Evolutionary conservation across 1,140 invertebrate species (phyloP).

Genomic region (Drosophila kohkoa): DNA sequence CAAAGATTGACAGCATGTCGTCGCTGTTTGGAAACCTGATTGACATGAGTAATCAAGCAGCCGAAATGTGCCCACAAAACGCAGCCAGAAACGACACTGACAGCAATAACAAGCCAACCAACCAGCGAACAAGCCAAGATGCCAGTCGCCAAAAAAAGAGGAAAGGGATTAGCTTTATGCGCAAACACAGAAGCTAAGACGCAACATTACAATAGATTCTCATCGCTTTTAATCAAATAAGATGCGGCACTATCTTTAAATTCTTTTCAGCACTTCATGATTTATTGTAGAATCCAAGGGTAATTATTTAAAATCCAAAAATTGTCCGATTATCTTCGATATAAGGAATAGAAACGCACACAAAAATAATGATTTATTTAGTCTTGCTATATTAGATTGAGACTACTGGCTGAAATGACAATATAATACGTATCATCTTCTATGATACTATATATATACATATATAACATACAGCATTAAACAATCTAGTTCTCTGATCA

Average conservation of each 20-base stretch:
- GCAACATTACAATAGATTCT: slow-evolving; percentile 9
- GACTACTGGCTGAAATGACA: too few relatives aligned
- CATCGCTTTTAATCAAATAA: slow-evolving; percentile 22
- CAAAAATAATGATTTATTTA: too few relatives aligned
- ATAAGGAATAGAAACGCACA: too few relatives aligned
- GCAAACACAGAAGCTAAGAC: background rate
- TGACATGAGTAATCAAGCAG: slow-evolving; percentile 83
- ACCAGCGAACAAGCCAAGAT: slow-evolving; percentile 4
- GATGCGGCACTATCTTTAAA: background rate
- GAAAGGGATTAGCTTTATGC: slow-evolving; percentile 4
- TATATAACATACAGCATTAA: too few relatives aligned
- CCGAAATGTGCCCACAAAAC: slow-evolving; percentile 83
- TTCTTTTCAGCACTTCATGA: too few relatives aligned
- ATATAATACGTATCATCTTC: too few relatives aligned
- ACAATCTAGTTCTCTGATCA: too few relatives aligned
- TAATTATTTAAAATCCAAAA: too few relatives aligned
- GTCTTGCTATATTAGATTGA: too few relatives aligned
- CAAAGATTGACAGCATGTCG: slow-evolving; percentile 84
- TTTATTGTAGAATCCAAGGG: too few relatives aligned
- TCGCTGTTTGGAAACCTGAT: slow-evolving; percentile 82
- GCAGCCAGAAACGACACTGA: slow-evolving; percentile 80
- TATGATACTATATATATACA: too few relatives aligned
- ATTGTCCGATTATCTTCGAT: too few relatives aligned
- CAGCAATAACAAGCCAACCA: slow-evolving; percentile 45
- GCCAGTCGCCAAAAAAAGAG: background rate